A percentile compares a stretch with the other conserved stretches of the same genome.
Conservation (phyloP, 2,797 vertebrate genomes). For the Mionectes olivaceus region DNA sequence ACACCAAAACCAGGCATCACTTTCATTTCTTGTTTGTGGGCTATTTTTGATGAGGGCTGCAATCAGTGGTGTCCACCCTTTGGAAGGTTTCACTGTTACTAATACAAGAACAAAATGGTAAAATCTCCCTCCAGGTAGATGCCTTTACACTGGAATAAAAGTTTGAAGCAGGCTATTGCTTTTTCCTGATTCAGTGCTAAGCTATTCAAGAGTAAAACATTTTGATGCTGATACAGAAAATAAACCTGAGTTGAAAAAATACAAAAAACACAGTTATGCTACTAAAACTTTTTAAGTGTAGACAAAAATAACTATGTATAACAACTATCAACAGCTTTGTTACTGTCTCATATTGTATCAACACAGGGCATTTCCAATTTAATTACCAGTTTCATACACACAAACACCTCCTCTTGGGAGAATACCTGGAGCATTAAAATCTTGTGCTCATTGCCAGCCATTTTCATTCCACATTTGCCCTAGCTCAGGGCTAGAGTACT, state of each 20-base stretch:
- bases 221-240: neutral
- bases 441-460: neutral
- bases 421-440: neutral
- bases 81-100: neutral
- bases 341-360: neutral
- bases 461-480: neutral
- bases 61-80: neutral
- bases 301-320: neutral
- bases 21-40: neutral
- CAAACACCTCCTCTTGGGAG: neutral
- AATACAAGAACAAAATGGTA: neutral
- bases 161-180: neutral
- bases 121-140: neutral
- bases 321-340: neutral
- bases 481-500: neutral
- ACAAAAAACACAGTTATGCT: neutral
- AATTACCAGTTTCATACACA: conserved; percentile 21
- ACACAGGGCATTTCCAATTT: conserved; percentile 11
- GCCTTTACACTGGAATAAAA: neutral
- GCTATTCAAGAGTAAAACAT: neutral
- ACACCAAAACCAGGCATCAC: neutral
- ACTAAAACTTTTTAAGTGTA: neutral
- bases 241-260: neutral
- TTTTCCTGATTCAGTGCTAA: neutral
- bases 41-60: neutral